Evolutionary conservation across 2,888 invertebrate species (phyloP).

Genomic region (Silvanus unidentatus): DNA sequence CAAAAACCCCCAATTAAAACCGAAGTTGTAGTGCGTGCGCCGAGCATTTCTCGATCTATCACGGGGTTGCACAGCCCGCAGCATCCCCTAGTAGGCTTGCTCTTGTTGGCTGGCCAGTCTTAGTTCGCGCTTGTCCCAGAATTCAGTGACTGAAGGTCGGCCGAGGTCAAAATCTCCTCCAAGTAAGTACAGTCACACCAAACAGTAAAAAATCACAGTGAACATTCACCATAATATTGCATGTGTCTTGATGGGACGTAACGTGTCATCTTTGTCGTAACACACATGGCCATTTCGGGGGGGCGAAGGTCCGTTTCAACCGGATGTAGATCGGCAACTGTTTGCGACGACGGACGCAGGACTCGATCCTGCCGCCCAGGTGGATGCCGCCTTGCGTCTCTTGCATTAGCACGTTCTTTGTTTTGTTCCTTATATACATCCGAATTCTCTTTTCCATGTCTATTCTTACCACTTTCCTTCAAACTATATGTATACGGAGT

Average conservation of each 20-base stretch:
- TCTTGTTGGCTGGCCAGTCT: slow-evolving; percentile 37
- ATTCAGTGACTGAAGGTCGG: slow-evolving; percentile 37
- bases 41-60: slow-evolving; percentile 48
- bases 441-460: slow-evolving; percentile 33
- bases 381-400: slow-evolving; percentile 16
- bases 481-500: neutral
- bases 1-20: slow-evolving; percentile 48
- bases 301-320: slow-evolving; percentile 5
- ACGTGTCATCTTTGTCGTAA: neutral
- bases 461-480: slow-evolving; percentile 33
- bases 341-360: slow-evolving; percentile 6
- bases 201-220: neutral
- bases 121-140: slow-evolving; percentile 41
- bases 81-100: slow-evolving; percentile 44
- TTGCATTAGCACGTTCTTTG: slow-evolving; percentile 33
- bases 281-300: neutral
- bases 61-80: slow-evolving; percentile 38
- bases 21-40: slow-evolving; percentile 47
- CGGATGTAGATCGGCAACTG: slow-evolving; percentile 7
- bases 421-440: slow-evolving; percentile 45
- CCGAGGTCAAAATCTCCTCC: slow-evolving; percentile 28
- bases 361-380: slow-evolving; percentile 7
- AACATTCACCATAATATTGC: neutral
- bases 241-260: slow-evolving; percentile 8
- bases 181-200: slow-evolving; percentile 10